Conservation (phyloP, 2,888 invertebrate genomes). For the Crioceris asparagi region DNA sequence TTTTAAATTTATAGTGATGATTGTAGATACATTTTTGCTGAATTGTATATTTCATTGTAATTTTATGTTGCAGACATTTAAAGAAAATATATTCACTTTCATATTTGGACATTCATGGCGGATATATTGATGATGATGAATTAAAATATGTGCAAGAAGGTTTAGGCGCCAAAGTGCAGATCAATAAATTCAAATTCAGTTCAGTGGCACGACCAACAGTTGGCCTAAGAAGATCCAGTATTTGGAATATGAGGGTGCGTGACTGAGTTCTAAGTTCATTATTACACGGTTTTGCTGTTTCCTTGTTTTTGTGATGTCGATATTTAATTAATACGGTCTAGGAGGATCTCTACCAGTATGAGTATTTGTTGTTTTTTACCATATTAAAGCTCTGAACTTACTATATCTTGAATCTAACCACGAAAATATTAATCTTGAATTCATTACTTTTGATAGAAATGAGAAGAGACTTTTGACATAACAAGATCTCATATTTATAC, state of each 20-base stretch:
- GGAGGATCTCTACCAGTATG: no score
- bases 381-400: no score
- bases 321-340: no score
- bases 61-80: constrained; percentile 32
- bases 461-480: no score
- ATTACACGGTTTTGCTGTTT: no score
- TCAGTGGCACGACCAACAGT: constrained; percentile 85
- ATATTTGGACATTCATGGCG: constrained; percentile 76
- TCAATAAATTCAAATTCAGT: constrained; percentile 70
- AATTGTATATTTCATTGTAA: background rate
- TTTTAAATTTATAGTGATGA: constrained; percentile 19
- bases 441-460: no score
- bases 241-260: constrained; percentile 79
- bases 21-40: background rate
- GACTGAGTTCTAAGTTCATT: no score
- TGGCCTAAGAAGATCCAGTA: constrained; percentile 73
- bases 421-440: no score
- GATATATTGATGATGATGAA: constrained; percentile 52
- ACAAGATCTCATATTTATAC: no score
- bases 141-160: constrained; percentile 44
- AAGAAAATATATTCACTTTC: constrained; percentile 52
- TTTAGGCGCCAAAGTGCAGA: constrained; percentile 47
- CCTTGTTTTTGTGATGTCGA: no score
- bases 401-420: no score
- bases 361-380: no score